Evolutionary conservation across 2,113 vertebrate species (phyloP).

Genomic region (Narcine bancroftii): DNA sequence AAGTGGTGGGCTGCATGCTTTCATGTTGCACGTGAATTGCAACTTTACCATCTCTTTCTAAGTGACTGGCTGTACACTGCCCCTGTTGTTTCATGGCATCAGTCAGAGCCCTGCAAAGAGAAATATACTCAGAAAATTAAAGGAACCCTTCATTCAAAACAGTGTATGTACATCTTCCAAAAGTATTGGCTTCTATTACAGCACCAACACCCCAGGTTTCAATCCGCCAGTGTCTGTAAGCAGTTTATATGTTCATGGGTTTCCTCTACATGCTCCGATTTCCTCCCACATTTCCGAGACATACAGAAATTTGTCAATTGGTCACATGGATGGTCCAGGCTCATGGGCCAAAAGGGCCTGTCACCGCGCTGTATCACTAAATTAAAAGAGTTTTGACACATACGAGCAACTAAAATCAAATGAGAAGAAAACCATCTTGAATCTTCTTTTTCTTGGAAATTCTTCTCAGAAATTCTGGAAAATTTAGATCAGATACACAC

Average conservation of each 20-base stretch:
- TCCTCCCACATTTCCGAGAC: too few species aligned
- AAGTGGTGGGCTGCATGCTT: slow-evolving; percentile 72
- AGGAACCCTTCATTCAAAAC: not conserved
- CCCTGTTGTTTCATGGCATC: slow-evolving; percentile 90
- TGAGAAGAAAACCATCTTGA: not conserved
- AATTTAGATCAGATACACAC: not conserved
- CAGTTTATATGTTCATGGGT: too few species aligned
- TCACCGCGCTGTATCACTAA: too few species aligned
- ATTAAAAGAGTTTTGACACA: not conserved
- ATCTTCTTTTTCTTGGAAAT: too few species aligned
- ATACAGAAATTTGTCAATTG: too few species aligned
- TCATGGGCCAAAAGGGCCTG: too few species aligned
- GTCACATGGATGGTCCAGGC: too few species aligned
- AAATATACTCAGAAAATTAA: slow-evolving; percentile 10
- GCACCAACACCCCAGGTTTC: too few species aligned
- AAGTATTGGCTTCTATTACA: not conserved
- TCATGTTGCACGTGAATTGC: slow-evolving; percentile 88
- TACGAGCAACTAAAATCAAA: not conserved
- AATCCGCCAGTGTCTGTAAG: too few species aligned
- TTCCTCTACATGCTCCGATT: too few species aligned
- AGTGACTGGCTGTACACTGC: slow-evolving; percentile 79
- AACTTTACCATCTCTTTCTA: slow-evolving; percentile 83
- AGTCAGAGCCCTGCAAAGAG: slow-evolving; percentile 79
- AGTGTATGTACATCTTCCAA: not conserved
- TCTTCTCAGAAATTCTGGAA: not conserved